phyloP scores from a whole-genome alignment of 1,140 invertebrate genomes.

The Formica exsecta region DNA sequence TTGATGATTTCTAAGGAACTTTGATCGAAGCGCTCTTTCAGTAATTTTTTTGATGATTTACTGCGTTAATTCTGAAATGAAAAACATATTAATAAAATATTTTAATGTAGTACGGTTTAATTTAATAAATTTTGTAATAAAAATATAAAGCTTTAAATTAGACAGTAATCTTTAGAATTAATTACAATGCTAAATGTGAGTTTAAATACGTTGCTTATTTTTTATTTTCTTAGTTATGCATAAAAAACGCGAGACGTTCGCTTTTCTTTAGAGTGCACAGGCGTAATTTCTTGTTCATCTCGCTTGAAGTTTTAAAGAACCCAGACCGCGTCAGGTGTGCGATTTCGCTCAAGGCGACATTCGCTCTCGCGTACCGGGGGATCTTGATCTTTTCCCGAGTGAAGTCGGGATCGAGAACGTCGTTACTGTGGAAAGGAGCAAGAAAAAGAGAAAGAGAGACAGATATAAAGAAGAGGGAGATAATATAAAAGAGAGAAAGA shows the following conservation, averaged over 20 bases:
- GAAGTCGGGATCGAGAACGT: constrained; percentile 71
- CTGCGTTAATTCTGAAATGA: neutral
- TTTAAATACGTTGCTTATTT: neutral
- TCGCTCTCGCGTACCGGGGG: constrained; percentile 69
- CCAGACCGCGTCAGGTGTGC: constrained; percentile 65
- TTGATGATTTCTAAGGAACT: neutral
- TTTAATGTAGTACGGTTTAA: neutral
- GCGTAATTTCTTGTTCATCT: constrained; percentile 17
- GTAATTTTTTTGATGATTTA: neutral
- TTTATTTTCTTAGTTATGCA: neutral
- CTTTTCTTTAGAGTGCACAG: constrained; percentile 53
- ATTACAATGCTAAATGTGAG: neutral
- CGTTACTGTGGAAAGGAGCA: constrained; percentile 10
- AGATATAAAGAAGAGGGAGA: constrained; percentile 25
- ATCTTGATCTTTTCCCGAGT: constrained; percentile 71
- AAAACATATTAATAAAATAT: neutral
- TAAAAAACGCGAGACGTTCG: constrained; percentile 13
- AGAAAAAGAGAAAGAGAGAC: constrained; percentile 15
- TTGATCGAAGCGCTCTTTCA: constrained; percentile 1
- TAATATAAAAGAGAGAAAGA: constrained; percentile 43
- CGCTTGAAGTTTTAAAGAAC: constrained; percentile 33
- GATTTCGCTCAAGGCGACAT: constrained; percentile 71
- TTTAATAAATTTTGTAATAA: neutral
- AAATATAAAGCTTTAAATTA: neutral
- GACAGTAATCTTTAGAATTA: neutral